Percentiles rank a stretch among this genome's conserved stretches.
These are phyloP conservation scores for Charadrius vociferus DNA, from an alignment of 2,113 vertebrate genomes.

Conservation along the genomic window DNA sequence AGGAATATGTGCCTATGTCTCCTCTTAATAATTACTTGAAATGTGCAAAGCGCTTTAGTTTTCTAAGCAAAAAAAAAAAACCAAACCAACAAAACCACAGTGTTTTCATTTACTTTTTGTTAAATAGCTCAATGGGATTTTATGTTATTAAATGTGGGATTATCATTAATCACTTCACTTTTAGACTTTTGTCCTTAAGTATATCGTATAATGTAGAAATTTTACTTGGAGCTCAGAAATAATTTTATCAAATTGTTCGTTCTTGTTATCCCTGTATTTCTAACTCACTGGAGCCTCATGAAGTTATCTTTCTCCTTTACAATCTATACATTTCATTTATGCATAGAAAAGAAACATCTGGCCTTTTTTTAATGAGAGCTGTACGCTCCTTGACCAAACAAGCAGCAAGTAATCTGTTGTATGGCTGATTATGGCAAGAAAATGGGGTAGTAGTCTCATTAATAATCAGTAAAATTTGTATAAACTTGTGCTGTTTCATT, in stretches of 20 bases:
- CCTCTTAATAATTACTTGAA: not conserved
- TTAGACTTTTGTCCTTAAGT: not conserved
- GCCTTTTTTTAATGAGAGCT: slow-evolving; percentile 23
- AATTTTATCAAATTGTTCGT: not conserved
- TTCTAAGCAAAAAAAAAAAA: not conserved
- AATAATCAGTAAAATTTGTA: not conserved
- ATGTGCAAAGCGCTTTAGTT: not conserved
- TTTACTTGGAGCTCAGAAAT: not conserved
- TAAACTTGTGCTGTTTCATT: not conserved
- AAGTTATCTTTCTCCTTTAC: not conserved
- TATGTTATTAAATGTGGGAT: not conserved
- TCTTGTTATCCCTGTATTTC: not conserved
- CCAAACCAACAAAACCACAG: not conserved
- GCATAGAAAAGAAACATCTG: slow-evolving; percentile 35
- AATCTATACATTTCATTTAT: not conserved
- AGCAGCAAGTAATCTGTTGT: slow-evolving; percentile 16
- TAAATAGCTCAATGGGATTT: not conserved
- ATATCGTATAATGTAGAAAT: not conserved
- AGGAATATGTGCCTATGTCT: not conserved
- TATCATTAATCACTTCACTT: not conserved
- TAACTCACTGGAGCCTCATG: not conserved
- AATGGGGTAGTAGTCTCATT: not conserved
- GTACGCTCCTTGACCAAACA: not conserved
- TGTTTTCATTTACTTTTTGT: not conserved
- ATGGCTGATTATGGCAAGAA: slow-evolving; percentile 20